Evolutionary conservation across 2,113 vertebrate species (phyloP).

Genomic region (Gavia stellata): DNA sequence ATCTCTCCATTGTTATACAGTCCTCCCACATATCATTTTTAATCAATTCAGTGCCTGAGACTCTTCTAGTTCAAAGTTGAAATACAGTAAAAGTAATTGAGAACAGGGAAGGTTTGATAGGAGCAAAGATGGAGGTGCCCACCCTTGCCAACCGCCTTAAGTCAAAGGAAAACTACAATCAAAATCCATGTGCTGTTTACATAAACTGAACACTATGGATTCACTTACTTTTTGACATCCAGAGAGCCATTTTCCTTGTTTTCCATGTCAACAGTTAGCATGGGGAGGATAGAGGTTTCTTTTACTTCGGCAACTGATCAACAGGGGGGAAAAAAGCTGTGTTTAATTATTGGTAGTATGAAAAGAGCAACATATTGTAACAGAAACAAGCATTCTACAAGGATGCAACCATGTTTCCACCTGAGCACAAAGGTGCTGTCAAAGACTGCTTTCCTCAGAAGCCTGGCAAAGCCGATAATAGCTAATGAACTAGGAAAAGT

Average conservation of each 20-base stretch:
- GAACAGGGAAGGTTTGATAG: neutral
- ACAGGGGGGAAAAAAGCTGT: conserved; percentile 37
- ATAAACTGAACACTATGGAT: conserved; percentile 12
- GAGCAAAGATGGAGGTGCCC: neutral
- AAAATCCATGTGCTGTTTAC: conserved; percentile 14
- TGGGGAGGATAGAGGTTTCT: conserved; percentile 64
- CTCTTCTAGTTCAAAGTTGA: neutral
- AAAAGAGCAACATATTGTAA: conserved; percentile 2
- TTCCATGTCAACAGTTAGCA: conserved; percentile 86
- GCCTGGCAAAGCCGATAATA: neutral
- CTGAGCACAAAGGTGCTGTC: neutral
- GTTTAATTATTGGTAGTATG: conserved; percentile 55
- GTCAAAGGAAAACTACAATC: conserved; percentile 17
- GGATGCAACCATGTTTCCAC: neutral
- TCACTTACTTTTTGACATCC: conserved; percentile 88
- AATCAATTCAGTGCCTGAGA: neutral
- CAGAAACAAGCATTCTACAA: conserved; percentile 21
- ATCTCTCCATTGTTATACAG: neutral
- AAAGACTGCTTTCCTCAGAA: neutral
- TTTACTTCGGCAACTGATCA: conserved; percentile 73
- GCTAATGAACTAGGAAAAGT: neutral
- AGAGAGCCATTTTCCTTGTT: conserved; percentile 93
- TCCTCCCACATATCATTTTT: neutral
- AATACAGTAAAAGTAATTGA: neutral
- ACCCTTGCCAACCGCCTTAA: neutral